Evolutionary conservation across 2,797 vertebrate genomes (phyloP).

Genomic region (Micromesistius poutassou): DNA sequence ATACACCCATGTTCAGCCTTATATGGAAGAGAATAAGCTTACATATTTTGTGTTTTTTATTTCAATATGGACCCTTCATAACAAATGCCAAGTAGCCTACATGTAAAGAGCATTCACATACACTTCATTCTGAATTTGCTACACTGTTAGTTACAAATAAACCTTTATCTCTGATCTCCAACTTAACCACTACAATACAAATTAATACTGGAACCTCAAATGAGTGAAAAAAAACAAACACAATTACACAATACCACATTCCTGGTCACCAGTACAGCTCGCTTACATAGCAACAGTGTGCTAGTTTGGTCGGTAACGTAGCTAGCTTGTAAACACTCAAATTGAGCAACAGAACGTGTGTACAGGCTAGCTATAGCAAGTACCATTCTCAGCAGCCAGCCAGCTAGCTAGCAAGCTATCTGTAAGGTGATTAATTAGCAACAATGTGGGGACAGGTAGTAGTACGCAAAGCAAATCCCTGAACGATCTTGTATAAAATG

Average conservation of each 20-base stretch:
- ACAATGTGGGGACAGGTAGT: constrained; percentile 26
- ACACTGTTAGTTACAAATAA: constrained; percentile 6
- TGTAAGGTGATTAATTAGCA: constrained; percentile 18
- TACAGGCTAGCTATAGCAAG: background rate
- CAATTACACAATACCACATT: constrained; percentile 7
- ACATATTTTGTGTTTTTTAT: no score
- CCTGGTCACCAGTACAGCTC: no score
- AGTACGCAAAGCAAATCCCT: constrained; percentile 55
- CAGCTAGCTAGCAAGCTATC: background rate
- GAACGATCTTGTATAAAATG: constrained; percentile 53
- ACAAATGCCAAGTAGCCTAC: background rate
- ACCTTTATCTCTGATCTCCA: constrained; percentile 1
- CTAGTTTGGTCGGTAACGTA: no score
- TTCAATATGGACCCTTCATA: no score
- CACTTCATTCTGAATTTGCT: constrained; percentile 19
- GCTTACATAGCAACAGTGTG: no score
- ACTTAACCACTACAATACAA: constrained; percentile 1
- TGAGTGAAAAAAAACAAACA: background rate
- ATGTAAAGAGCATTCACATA: constrained; percentile 11
- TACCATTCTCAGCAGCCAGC: constrained; percentile 35
- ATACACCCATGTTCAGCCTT: no score
- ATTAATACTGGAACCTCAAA: constrained; percentile 9
- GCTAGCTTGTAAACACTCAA: no score
- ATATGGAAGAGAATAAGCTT: no score
- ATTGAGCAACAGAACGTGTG: no score